These are phyloP conservation scores for Nothobranchius kuhntae DNA, from an alignment of 2,113 vertebrate genomes.

Conservation along the genomic window DNA sequence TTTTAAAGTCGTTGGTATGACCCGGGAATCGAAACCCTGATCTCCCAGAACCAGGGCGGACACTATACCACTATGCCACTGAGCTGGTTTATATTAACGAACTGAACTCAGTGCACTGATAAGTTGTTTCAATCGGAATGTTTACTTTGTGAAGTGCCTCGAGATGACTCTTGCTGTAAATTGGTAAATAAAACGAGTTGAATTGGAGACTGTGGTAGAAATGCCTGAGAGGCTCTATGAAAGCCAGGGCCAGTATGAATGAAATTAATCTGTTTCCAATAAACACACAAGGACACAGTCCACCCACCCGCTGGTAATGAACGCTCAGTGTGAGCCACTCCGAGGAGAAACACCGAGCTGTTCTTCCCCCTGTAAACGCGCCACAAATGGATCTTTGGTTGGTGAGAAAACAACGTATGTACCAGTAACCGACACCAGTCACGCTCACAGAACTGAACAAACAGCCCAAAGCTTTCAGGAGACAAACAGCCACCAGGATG, in stretches of 20 bases:
- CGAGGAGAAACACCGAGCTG: conserved; percentile 51
- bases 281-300: conserved; percentile 54
- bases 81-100: no score
- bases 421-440: conserved; percentile 29
- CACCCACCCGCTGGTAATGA: conserved; percentile 61
- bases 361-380: conserved; percentile 43
- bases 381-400: conserved; percentile 63
- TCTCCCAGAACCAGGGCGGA: no score
- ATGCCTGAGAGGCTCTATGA: conserved; percentile 58
- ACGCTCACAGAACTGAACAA: conserved; percentile 27
- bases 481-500: not conserved
- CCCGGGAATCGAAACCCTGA: no score
- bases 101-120: no score
- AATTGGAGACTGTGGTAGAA: conserved; percentile 53
- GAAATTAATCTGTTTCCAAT: conserved; percentile 66
- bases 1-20: no score
- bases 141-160: no score
- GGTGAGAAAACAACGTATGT: conserved; percentile 31
- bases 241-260: conserved; percentile 59
- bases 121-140: no score
- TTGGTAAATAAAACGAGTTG: no score
- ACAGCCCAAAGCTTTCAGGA: conserved; percentile 35
- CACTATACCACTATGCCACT: no score
- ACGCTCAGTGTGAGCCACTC: conserved; percentile 39
- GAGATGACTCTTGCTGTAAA: no score